Percentiles rank a stretch among this genome's conserved stretches.
Evolutionary conservation across 2,113 vertebrate species (phyloP).

Genomic region (Pyrgilauda ruficollis): DNA sequence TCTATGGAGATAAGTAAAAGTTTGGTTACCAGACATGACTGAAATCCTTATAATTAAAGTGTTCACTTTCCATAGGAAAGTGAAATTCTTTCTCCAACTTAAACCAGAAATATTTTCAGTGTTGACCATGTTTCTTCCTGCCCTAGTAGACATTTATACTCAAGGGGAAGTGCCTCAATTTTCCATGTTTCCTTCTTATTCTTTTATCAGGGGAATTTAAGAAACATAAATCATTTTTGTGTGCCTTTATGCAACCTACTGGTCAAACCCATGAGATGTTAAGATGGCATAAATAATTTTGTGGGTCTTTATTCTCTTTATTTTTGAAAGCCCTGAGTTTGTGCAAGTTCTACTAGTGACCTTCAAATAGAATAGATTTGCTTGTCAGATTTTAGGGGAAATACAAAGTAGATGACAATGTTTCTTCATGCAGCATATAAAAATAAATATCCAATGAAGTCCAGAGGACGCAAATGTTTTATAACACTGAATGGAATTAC

Average conservation of each 20-base stretch:
- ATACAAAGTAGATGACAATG: background rate
- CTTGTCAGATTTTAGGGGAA: background rate
- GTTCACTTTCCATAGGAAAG: background rate
- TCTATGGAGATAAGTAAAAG: background rate
- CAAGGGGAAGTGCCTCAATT: background rate
- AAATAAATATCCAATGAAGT: background rate
- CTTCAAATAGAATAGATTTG: background rate
- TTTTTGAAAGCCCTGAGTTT: background rate
- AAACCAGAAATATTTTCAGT: background rate
- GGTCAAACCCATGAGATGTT: background rate
- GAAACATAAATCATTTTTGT: background rate
- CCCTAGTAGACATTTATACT: background rate
- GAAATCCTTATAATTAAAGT: background rate
- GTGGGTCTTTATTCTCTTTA: background rate
- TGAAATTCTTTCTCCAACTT: background rate
- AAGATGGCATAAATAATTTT: constrained; percentile 5
- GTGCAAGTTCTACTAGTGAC: background rate
- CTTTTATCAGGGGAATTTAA: background rate
- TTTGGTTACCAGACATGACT: background rate
- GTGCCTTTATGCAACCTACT: background rate
- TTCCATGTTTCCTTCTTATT: background rate
- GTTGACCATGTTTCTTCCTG: background rate
- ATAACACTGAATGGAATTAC: background rate
- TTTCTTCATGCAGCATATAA: background rate
- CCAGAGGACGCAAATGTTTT: background rate